Evolutionary conservation across 1,140 invertebrate species (phyloP), one percentile per base, ranked within the genome.

Genomic region (Oryzaephilus surinamensis): DNA sequence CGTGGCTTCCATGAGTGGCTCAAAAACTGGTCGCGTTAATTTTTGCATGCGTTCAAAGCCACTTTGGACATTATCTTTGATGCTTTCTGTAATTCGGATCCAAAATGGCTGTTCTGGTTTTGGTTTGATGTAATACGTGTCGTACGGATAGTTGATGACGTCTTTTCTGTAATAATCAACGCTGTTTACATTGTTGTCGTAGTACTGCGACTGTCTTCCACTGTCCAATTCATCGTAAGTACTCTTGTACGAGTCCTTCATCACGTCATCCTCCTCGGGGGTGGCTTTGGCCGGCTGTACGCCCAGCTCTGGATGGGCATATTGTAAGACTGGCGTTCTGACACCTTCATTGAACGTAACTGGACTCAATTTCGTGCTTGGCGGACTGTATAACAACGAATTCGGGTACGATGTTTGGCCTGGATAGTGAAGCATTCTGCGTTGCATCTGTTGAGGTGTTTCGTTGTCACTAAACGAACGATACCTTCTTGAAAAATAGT

Each of bases 231-330:
- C 35, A 11, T 20, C 27, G n/a, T 36, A 26, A 13, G 26, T 36
- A 16, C 28, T 26, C 15, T 36, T 36, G 5, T 38, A 6, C 20
- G 23, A 24, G 8, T 24, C 29, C 3, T n/a, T 20, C 10, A 19
- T 6, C 11, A 38, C 24, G 20, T 52, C 60, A 16, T 66, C 53
- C 27, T 65, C 60, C 18, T 68, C 65, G 17, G 60, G 43, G 1
- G 64, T 66, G 2, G 64, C 66, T 57, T 78, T 80, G 0, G 78
- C 81, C 0, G 78, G 77, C 48, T 84, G 81, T 0, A 81, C 75
- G 4, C 81, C 81, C 1, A 83, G 55, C 47, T 84, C 81, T 0
- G 81, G 81, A 57, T 84, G 81, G 4, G 81, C 81, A 46, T 84
- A 84, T 46, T 84, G 79, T 1, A 83, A 62, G 3, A 84, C 77